phyloP scores from a whole-genome alignment of 2,113 vertebrate species.

The Gymnocephalus cernua region DNA sequence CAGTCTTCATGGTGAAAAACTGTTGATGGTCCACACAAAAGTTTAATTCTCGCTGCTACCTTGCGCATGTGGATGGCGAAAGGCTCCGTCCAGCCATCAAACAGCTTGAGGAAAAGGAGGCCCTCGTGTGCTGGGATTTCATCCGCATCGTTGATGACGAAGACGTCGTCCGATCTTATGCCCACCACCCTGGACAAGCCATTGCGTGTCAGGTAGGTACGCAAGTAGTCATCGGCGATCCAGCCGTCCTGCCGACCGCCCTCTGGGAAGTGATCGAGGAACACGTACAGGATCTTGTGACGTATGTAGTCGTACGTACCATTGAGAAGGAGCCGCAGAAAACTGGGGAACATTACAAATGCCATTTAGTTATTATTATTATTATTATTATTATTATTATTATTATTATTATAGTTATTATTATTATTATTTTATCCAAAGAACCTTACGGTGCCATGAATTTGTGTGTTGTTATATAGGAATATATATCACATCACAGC shows the following conservation, averaged over 20 bases:
- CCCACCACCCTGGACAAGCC: conserved; percentile 90
- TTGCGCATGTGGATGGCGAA: conserved; percentile 99
- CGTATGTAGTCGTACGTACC: conserved; percentile 95
- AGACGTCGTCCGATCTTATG: conserved; percentile 89
- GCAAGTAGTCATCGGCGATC: conserved; percentile 98
- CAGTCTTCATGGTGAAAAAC: not conserved
- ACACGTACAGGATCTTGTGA: conserved; percentile 96
- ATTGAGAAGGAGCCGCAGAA: conserved; percentile 91
- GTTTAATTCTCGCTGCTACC: conserved; percentile 40
- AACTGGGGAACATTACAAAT: conserved; percentile 68
- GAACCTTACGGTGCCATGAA: not conserved
- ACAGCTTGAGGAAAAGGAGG: conserved; percentile 97
- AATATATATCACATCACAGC: not conserved
- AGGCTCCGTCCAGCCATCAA: conserved; percentile 97
- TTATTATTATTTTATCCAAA: not conserved
- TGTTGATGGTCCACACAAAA: not conserved
- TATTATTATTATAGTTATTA: no score
- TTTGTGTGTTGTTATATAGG: not conserved
- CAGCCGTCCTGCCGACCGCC: conserved; percentile 97
- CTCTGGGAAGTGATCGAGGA: conserved; percentile 95
- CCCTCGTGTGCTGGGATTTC: conserved; percentile 95
- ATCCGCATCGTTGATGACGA: conserved; percentile 96
- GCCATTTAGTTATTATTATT: not conserved
- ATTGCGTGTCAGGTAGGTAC: conserved; percentile 93
- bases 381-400: no score